A percentile compares a stretch with the other conserved stretches of the same genome.
Evolutionary conservation across 2,113 vertebrate genomes (phyloP).

Genomic region (Donacobius atricapilla): DNA sequence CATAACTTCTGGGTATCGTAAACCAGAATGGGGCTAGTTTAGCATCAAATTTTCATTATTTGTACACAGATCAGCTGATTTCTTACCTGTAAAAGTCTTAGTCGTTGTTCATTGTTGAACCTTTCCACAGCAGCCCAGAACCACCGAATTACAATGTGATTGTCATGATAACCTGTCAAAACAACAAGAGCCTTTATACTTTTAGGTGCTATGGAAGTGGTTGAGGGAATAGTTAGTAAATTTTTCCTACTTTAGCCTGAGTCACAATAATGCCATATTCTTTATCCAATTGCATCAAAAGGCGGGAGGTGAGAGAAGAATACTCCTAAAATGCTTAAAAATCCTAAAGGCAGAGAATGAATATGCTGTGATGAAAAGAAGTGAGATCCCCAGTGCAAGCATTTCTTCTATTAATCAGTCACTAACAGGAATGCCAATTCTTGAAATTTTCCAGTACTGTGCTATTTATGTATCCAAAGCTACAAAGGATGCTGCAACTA

Average conservation of each 20-base stretch:
- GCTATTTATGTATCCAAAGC: not conserved
- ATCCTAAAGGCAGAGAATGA: not conserved
- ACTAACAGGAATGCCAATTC: not conserved
- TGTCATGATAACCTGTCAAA: conserved; percentile 93
- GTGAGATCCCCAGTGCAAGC: not conserved
- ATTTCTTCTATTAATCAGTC: not conserved
- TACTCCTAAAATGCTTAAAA: not conserved
- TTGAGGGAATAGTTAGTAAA: not conserved
- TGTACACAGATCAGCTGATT: not conserved
- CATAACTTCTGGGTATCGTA: not conserved
- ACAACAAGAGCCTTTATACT: not conserved
- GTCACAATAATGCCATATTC: not conserved
- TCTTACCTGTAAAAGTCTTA: conserved; percentile 92
- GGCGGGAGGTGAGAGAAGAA: not conserved
- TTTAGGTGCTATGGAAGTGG: not conserved
- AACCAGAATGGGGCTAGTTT: not conserved
- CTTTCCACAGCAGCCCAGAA: conserved; percentile 98
- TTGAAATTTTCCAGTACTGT: not conserved
- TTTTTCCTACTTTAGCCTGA: not conserved
- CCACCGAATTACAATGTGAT: conserved; percentile 98
- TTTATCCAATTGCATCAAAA: not conserved
- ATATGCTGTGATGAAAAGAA: not conserved
- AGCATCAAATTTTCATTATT: not conserved
- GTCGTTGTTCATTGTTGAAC: conserved; percentile 98
- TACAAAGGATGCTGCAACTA: not conserved